Conservation (phyloP, 2,797 vertebrate genomes). For the Sebastolobus altivelis region DNA sequence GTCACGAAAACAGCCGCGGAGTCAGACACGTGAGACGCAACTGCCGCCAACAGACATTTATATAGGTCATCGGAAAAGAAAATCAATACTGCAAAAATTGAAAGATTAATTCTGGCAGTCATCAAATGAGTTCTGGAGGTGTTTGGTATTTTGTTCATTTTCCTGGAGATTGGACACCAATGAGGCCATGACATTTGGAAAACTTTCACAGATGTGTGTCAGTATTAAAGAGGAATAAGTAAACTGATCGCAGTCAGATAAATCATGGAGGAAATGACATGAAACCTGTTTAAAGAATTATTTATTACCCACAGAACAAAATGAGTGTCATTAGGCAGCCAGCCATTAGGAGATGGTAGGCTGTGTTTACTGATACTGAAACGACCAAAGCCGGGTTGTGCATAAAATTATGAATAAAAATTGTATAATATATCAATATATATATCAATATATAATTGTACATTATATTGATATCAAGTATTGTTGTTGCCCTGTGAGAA, state of each 20-base stretch:
- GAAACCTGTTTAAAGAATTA: background rate
- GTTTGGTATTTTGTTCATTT: slow-evolving; percentile 48
- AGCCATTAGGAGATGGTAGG: background rate
- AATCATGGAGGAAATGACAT: background rate
- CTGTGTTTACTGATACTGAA: background rate
- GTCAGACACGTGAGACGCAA: slow-evolving; percentile 55
- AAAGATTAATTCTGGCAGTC: slow-evolving; percentile 63
- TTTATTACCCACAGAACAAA: slow-evolving; percentile 13
- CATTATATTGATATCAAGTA: background rate
- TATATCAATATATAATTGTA: too few relatives aligned
- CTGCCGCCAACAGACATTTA: slow-evolving; percentile 55
- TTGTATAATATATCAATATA: too few relatives aligned
- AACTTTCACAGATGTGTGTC: slow-evolving; percentile 18
- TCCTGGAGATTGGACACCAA: slow-evolving; percentile 40
- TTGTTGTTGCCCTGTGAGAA: background rate
- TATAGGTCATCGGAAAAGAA: slow-evolving; percentile 66
- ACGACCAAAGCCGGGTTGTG: background rate
- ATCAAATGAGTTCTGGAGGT: slow-evolving; percentile 43
- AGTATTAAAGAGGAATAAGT: slow-evolving; percentile 21
- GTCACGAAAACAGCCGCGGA: slow-evolving; percentile 50
- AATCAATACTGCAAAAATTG: slow-evolving; percentile 65
- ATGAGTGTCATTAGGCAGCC: background rate
- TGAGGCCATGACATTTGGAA: slow-evolving; percentile 48
- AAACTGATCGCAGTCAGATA: background rate
- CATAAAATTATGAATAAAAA: too few relatives aligned